Percentiles rank a stretch among this genome's conserved stretches.
phyloP scores from a whole-genome alignment of 2,113 vertebrate species.

The Archilochus colubris region DNA sequence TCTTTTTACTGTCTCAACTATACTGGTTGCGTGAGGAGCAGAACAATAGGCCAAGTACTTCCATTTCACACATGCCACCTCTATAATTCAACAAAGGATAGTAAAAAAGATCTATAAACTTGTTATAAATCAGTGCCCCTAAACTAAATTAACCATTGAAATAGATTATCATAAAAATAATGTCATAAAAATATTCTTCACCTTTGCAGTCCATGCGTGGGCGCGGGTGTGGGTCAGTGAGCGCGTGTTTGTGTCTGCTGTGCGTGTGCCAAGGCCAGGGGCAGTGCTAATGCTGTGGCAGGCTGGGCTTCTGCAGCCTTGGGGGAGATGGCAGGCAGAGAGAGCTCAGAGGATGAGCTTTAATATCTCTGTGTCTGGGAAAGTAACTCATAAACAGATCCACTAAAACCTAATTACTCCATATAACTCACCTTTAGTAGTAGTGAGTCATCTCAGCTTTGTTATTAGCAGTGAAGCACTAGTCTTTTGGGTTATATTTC shows the following conservation, averaged over 20 bases:
- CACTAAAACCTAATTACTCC: constrained; percentile 49
- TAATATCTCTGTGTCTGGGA: constrained; percentile 17
- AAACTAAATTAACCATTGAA: constrained; percentile 81
- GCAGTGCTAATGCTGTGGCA: not conserved
- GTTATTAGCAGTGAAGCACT: not conserved
- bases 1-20: constrained; percentile 84
- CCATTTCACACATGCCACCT: constrained; percentile 81
- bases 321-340: not conserved
- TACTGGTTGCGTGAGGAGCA: constrained; percentile 81
- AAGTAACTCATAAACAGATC: constrained; percentile 68
- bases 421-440: constrained; percentile 46
- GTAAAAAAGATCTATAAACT: constrained; percentile 80
- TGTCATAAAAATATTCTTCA: constrained; percentile 79
- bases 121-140: constrained; percentile 80
- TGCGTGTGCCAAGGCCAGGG: not conserved
- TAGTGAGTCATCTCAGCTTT: not conserved
- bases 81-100: constrained; percentile 80
- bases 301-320: not conserved
- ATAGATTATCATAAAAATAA: constrained; percentile 83
- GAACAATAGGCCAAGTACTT: constrained; percentile 83
- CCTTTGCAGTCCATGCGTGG: constrained; percentile 44
- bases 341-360: not conserved
- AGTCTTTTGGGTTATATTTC: not conserved
- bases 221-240: not conserved
- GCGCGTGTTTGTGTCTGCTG: not conserved